A percentile compares a stretch with the other conserved stretches of the same genome.
Evolutionary conservation across 2,113 vertebrate species (phyloP).

Genomic region (Thalassarche chlororhynchos): DNA sequence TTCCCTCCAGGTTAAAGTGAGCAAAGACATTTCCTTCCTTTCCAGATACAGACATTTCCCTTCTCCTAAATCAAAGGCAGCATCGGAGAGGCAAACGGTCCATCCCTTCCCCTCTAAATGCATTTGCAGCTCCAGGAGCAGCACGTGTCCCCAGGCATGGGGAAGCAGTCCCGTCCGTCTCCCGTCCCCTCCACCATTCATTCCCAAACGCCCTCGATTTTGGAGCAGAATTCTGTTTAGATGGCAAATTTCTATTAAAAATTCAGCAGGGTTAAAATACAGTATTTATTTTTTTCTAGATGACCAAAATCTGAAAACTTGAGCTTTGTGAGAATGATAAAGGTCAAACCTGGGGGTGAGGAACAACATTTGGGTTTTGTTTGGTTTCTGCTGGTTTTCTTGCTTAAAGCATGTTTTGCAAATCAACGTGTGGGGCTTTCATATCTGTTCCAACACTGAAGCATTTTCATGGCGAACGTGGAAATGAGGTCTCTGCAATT

Average conservation of each 20-base stretch:
- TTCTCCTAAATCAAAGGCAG: background rate
- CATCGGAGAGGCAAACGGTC: accelerated
- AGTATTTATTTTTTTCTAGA: accelerated
- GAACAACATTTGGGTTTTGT: background rate
- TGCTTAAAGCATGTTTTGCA: background rate
- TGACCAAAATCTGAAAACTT: background rate
- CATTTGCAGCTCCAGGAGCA: background rate
- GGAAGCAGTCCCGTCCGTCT: background rate
- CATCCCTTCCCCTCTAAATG: background rate
- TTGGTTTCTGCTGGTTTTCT: background rate
- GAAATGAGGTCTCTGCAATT: slow-evolving; percentile 29
- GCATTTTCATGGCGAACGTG: background rate
- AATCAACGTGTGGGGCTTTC: background rate
- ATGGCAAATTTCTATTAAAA: background rate
- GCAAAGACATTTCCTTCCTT: background rate
- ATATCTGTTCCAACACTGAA: background rate
- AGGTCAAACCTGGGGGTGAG: background rate
- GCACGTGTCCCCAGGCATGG: accelerated
- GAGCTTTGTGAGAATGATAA: background rate
- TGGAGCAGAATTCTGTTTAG: background rate
- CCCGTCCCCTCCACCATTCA: background rate
- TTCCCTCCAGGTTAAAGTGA: background rate
- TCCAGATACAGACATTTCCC: background rate
- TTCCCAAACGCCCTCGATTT: background rate
- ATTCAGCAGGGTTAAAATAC: background rate